A percentile compares a stretch with the other conserved stretches of the same genome.
Evolutionary conservation across 1,140 invertebrate genomes (phyloP).

Genomic region (Rhagoletis zephyria): DNA sequence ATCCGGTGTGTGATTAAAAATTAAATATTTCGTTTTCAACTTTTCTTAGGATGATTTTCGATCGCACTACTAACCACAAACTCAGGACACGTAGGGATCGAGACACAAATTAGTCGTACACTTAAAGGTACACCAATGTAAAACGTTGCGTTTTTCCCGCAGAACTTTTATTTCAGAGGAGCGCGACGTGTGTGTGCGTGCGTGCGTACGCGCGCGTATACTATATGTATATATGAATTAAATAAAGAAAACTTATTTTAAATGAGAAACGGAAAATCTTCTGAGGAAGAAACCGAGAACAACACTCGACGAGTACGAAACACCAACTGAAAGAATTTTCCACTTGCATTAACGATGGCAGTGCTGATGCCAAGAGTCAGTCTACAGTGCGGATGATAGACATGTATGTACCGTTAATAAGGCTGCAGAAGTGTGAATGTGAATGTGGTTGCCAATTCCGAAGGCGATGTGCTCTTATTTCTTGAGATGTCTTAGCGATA

Average conservation of each 20-base stretch:
- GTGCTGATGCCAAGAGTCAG: constrained; percentile 23
- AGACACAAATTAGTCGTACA: constrained; percentile 35
- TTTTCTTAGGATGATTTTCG: neutral
- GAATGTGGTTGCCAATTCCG: constrained; percentile 11
- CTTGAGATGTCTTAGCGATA: neutral
- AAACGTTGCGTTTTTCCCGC: neutral
- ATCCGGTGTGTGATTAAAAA: neutral
- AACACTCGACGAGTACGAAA: constrained; percentile 74
- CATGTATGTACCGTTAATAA: constrained; percentile 14
- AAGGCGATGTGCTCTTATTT: constrained; percentile 28
- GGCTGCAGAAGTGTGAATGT: neutral
- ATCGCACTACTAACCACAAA: constrained; percentile 18
- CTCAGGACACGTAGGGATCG: constrained; percentile 61
- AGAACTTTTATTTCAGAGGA: constrained; percentile 37
- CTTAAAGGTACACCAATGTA: constrained; percentile 44
- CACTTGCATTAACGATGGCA: constrained; percentile 8
- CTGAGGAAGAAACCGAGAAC: constrained; percentile 70
- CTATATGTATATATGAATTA: constrained; percentile 51
- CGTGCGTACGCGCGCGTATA: constrained; percentile 61
- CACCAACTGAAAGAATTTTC: constrained; percentile 69
- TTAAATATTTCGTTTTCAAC: neutral
- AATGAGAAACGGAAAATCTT: constrained; percentile 69
- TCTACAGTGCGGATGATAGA: neutral
- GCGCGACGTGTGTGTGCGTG: constrained; percentile 58
- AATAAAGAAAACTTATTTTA: constrained; percentile 55